Percentiles rank a stretch among this genome's conserved stretches.
phyloP scores from a whole-genome alignment of 2,797 vertebrate species.

The Streptopelia turtur region DNA sequence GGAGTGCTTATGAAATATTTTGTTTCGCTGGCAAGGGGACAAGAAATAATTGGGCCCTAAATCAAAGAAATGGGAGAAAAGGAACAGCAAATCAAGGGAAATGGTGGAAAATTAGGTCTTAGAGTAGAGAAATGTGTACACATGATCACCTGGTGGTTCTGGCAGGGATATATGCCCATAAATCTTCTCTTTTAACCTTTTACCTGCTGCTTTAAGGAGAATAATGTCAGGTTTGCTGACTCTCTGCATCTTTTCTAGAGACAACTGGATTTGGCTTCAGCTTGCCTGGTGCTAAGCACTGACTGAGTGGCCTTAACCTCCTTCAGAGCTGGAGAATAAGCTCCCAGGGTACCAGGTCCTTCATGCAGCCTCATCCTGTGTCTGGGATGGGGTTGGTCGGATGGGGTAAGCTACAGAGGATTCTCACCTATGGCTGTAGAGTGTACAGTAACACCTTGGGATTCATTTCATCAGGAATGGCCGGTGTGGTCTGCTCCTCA shows the following conservation, averaged over 20 bases:
- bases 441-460: not conserved
- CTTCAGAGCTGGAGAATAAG: not conserved
- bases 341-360: not conserved
- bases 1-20: slow-evolving; percentile 81
- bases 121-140: slow-evolving; percentile 79
- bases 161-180: slow-evolving; percentile 63
- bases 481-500: not conserved
- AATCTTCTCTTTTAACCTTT: slow-evolving; percentile 73
- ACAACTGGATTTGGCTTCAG: not conserved
- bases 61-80: slow-evolving; percentile 82
- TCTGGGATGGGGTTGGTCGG: not conserved
- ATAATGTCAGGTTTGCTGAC: not conserved
- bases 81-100: slow-evolving; percentile 82
- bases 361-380: not conserved
- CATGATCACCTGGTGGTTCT: slow-evolving; percentile 74
- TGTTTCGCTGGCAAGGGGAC: slow-evolving; percentile 82
- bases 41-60: slow-evolving; percentile 86
- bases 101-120: slow-evolving; percentile 82
- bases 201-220: not conserved
- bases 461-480: accelerated
- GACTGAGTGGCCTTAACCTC: not conserved
- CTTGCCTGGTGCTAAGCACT: not conserved
- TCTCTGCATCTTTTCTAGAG: not conserved
- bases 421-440: not conserved
- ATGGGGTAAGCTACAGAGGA: not conserved